Evolutionary conservation across 2,113 vertebrate genomes (phyloP).

Genomic region (Falco punctatus): DNA sequence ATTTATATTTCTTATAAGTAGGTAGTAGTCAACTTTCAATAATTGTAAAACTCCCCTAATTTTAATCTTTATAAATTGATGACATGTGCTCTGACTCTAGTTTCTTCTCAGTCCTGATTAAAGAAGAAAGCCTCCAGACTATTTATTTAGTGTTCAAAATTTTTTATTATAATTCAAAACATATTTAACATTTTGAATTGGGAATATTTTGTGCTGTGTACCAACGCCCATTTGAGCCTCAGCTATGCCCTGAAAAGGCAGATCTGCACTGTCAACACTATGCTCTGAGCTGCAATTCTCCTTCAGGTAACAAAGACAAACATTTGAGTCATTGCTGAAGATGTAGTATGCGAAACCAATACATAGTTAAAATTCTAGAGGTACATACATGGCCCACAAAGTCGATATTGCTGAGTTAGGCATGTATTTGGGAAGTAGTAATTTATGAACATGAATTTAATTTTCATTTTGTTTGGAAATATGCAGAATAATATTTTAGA

Average conservation of each 20-base stretch:
- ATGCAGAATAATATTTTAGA: neutral
- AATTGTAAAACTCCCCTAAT: neutral
- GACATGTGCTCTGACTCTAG: neutral
- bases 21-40: neutral
- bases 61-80: neutral
- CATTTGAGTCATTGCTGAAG: neutral
- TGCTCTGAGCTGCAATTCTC: neutral
- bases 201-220: neutral
- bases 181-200: neutral
- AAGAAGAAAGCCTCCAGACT: neutral
- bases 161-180: neutral
- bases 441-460: neutral
- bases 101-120: neutral
- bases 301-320: neutral
- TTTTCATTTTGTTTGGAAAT: neutral
- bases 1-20: neutral
- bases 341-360: neutral
- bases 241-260: neutral
- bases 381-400: neutral
- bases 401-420: neutral
- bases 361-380: neutral
- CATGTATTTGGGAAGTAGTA: neutral
- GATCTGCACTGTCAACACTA: neutral
- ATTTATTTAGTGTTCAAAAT: neutral
- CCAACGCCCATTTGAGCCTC: neutral